Evolutionary conservation across 2,888 invertebrate genomes (phyloP).

Genomic region (Drosophila neoperkinsi): DNA sequence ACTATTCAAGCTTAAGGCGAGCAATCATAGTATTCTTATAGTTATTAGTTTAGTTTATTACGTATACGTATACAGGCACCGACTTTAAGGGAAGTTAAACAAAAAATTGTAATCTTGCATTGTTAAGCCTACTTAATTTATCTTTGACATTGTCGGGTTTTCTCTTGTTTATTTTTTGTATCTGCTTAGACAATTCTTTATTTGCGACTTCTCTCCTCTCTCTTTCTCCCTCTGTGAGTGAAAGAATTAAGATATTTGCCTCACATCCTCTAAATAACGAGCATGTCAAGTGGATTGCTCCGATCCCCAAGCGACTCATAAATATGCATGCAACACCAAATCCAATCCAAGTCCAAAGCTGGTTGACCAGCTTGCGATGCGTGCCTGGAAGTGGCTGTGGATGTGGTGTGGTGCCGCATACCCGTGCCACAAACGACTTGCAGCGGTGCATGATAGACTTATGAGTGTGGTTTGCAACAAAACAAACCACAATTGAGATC

Average conservation of each 20-base stretch:
- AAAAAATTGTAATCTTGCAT: no score
- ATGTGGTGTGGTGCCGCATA: conserved; percentile 12
- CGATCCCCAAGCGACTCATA: conserved; percentile 60
- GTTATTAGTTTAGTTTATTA: neutral
- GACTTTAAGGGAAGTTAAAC: neutral
- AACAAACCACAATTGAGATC: neutral
- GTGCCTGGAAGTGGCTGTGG: conserved; percentile 34
- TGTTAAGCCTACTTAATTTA: neutral
- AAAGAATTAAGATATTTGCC: conserved; percentile 53
- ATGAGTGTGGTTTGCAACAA: neutral
- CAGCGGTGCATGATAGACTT: conserved; percentile 19
- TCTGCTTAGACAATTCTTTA: neutral
- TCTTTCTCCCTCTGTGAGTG: conserved; percentile 1
- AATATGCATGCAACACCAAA: conserved; percentile 68
- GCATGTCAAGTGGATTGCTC: conserved; percentile 50
- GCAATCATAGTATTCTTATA: neutral
- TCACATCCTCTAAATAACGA: conserved; percentile 52
- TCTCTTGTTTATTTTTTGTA: neutral
- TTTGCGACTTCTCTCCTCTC: neutral
- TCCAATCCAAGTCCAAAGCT: conserved; percentile 36
- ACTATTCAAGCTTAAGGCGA: neutral
- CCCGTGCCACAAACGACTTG: neutral
- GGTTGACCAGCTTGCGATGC: conserved; percentile 38
- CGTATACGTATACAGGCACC: neutral
- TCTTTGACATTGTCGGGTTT: neutral